Percentiles rank a stretch among this genome's conserved stretches.
Evolutionary conservation across 2,888 invertebrate species (phyloP).

Genomic region (Mayetiola destructor): DNA sequence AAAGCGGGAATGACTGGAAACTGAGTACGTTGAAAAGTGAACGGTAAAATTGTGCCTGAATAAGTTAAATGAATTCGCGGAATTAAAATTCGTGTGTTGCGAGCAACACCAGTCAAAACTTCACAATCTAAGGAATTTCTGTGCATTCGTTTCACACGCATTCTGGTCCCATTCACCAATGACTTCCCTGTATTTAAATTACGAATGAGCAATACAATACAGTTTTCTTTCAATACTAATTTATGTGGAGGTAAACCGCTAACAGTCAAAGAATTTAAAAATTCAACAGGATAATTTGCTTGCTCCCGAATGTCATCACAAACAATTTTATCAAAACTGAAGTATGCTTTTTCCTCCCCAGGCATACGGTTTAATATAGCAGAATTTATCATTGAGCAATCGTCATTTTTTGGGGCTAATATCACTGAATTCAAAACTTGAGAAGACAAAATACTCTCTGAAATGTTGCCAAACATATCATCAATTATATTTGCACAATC

Average conservation of each 20-base stretch:
- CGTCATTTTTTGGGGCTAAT: constrained; percentile 13
- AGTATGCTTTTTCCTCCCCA: background rate
- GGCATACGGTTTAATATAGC: background rate
- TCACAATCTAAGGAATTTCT: constrained; percentile 16
- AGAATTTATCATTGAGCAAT: background rate
- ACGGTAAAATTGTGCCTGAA: background rate
- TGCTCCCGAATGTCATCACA: background rate
- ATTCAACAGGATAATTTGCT: constrained; percentile 13
- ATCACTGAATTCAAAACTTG: constrained; percentile 14
- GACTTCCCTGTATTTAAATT: constrained; percentile 12
- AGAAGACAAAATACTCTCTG: background rate
- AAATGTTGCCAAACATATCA: constrained; percentile 13
- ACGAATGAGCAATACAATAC: constrained; percentile 5
- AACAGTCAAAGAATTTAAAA: constrained; percentile 7
- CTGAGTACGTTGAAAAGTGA: background rate
- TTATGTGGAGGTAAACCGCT: constrained; percentile 13
- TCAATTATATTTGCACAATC: constrained; percentile 8
- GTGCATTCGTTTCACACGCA: constrained; percentile 15
- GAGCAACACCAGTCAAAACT: constrained; percentile 9
- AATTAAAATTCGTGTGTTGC: background rate
- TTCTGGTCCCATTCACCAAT: constrained; percentile 14
- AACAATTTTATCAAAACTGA: constrained; percentile 13
- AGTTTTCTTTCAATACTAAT: constrained; percentile 8
- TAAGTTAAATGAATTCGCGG: background rate
- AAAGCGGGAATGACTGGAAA: constrained; percentile 9